Conservation (phyloP, 2,888 invertebrate species). For the Hypomecis atomaria region DNA sequence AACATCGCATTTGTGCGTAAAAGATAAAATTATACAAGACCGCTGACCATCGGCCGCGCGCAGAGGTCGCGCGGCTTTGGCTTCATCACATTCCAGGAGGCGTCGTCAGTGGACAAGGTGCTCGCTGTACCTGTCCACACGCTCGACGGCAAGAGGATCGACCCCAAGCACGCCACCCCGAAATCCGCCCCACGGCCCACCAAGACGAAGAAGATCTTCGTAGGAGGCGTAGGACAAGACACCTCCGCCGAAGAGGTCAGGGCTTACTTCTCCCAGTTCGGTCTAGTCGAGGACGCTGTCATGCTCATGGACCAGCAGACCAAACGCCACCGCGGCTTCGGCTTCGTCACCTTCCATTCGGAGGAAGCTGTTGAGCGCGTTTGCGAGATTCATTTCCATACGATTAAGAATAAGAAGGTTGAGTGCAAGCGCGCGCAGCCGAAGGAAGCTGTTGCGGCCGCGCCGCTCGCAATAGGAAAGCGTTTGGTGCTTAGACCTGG, state of each 20-base stretch:
- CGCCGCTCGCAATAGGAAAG: slow-evolving; percentile 88
- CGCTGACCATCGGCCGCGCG: slow-evolving; percentile 68
- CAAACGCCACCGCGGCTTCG: slow-evolving; percentile 95
- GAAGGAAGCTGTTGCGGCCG: slow-evolving; percentile 91
- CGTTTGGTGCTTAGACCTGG: slow-evolving; percentile 90
- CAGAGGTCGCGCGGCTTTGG: slow-evolving; percentile 97
- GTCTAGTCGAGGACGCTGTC: slow-evolving; percentile 95
- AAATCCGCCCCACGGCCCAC: slow-evolving; percentile 95
- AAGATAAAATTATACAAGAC: background rate
- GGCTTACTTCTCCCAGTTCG: slow-evolving; percentile 95
- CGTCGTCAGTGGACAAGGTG: slow-evolving; percentile 95
- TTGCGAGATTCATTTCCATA: slow-evolving; percentile 97
- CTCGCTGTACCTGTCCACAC: slow-evolving; percentile 95
- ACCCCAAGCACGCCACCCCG: slow-evolving; percentile 96
- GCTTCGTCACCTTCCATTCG: slow-evolving; percentile 96
- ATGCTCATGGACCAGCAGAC: slow-evolving; percentile 98
- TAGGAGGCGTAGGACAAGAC: slow-evolving; percentile 96
- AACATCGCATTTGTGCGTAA: too few species aligned
- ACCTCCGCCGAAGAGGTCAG: slow-evolving; percentile 96
- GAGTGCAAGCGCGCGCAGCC: slow-evolving; percentile 97
- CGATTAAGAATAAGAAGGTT: slow-evolving; percentile 95
- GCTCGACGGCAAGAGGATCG: slow-evolving; percentile 96
- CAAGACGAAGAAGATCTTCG: slow-evolving; percentile 96
- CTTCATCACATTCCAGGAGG: slow-evolving; percentile 97
- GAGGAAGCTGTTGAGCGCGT: slow-evolving; percentile 96